Base-by-base conservation (phyloP, 2,113 vertebrate genomes). In the Percopsis transmontana region DNA sequence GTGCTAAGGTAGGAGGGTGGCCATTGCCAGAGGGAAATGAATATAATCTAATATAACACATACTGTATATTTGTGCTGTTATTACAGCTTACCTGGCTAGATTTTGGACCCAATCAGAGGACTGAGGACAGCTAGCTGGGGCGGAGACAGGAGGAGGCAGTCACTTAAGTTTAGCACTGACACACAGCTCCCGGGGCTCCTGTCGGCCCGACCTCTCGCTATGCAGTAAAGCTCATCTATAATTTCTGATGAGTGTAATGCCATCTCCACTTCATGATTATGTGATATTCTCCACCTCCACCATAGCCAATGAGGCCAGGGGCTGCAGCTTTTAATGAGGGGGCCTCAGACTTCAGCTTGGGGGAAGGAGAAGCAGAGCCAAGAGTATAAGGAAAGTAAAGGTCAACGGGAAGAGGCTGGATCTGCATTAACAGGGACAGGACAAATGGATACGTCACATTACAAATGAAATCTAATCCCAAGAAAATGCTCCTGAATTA, bases 231-330 rank as follows among this genome's bases (percentile, higher is more conserved):
- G 88, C 84, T 91, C 90, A 90, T 90, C 83, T 87, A 91, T 93
- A 92, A 93, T 92, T 91, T 82, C 91, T 91, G 87, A 92, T 88
- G 90, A 89, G 86, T 83, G 85, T 90, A 91, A 91, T 86, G 86
- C 79, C 90, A 88, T 90, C 88, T 87, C 81, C 69, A 89, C 88
- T 90, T 91, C 84, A 92, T 91, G 90, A 93, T 91, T 88, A 90
- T 87, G 87, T 89, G 85, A 91, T 91, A 90, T 91, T 89, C 87
- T 73, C 91, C 91, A 92, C 89, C 90, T 91, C 82, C 79, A 81
- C 87, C 70, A 74, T 57, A 80, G 85, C 81, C 85, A 82, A 81
- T 87, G 84, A 90, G 85, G 82, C 82, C 87, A 70, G 72, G 72
- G 81, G 82, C 77, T 76, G 76, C 70, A 62, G 75, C 66, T 62